These are phyloP conservation scores for Mormyrus proboscirostris DNA, from an alignment of 2,797 vertebrate genomes.

Conservation along the genomic window DNA sequence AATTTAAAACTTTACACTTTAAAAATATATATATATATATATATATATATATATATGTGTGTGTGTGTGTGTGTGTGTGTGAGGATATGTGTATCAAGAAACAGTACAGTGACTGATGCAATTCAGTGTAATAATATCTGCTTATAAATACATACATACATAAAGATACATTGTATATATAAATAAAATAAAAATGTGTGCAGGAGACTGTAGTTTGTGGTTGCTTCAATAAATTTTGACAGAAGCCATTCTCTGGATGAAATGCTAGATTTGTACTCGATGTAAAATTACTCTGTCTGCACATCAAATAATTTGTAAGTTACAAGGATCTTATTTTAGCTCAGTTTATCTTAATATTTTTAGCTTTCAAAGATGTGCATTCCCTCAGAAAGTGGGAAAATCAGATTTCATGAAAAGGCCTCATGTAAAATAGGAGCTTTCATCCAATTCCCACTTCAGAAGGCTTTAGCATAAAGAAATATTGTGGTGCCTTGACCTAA, in stretches of 20 bases:
- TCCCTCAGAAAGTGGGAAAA: neutral
- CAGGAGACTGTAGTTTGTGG: neutral
- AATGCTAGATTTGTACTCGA: constrained; percentile 48
- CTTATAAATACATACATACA: neutral
- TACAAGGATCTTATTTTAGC: constrained; percentile 20
- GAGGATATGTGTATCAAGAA: neutral
- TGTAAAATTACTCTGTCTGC: constrained; percentile 46
- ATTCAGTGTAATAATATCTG: constrained; percentile 12
- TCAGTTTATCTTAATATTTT: constrained; percentile 26
- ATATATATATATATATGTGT: neutral
- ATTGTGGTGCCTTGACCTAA: neutral
- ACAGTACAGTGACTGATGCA: neutral
- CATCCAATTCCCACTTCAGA: neutral
- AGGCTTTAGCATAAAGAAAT: neutral
- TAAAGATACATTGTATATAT: neutral
- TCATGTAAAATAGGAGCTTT: neutral
- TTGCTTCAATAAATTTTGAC: constrained; percentile 20
- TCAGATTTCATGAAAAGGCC: neutral
- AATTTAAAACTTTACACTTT: neutral
- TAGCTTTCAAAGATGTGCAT: constrained; percentile 7
- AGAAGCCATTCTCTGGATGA: constrained; percentile 29
- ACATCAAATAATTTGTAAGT: constrained; percentile 41
- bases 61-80: neutral
- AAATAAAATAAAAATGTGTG: neutral
- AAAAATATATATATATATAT: too few species aligned